Conservation (phyloP, 2,888 invertebrate genomes). For the Drosophila parthenogenetica region DNA sequence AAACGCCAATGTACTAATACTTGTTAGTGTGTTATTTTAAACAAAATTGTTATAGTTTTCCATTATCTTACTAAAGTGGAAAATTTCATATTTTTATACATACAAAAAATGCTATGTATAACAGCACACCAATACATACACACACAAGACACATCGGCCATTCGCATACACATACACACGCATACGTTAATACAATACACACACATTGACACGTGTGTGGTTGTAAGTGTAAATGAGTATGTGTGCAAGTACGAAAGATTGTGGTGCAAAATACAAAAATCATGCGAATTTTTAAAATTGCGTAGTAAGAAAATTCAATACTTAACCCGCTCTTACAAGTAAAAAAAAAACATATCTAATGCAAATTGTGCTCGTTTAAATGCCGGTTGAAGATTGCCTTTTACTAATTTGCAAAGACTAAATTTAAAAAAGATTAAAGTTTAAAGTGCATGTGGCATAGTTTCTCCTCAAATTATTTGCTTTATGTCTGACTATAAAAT, state of each 20-base stretch:
- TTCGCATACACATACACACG: conserved; percentile 55
- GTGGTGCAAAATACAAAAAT: conserved; percentile 79
- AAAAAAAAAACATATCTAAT: conserved; percentile 13
- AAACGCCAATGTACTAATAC: neutral
- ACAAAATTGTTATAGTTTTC: conserved; percentile 7
- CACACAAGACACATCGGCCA: conserved; percentile 45
- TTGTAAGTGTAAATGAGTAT: conserved; percentile 43
- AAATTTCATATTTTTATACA: conserved; percentile 81
- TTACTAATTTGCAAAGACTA: neutral
- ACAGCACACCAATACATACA: conserved; percentile 68
- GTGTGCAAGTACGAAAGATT: conserved; percentile 63
- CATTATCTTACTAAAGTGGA: conserved; percentile 66
- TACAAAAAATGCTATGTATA: conserved; percentile 82
- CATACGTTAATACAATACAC: conserved; percentile 35
- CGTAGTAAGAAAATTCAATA: conserved; percentile 61
- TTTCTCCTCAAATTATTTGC: conserved; percentile 31
- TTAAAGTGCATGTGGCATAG: conserved; percentile 35
- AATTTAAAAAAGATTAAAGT: conserved; percentile 5
- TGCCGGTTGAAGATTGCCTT: conserved; percentile 27
- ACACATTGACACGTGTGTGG: conserved; percentile 57
- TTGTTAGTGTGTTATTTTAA: conserved; percentile 21
- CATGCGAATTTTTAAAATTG: conserved; percentile 74
- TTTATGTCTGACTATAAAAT: conserved; percentile 36
- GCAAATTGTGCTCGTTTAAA: conserved; percentile 24
- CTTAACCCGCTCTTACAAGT: conserved; percentile 37